These are phyloP conservation scores for Natrix natrix DNA, from an alignment of 2,797 vertebrate genomes.

Conservation along the genomic window DNA sequence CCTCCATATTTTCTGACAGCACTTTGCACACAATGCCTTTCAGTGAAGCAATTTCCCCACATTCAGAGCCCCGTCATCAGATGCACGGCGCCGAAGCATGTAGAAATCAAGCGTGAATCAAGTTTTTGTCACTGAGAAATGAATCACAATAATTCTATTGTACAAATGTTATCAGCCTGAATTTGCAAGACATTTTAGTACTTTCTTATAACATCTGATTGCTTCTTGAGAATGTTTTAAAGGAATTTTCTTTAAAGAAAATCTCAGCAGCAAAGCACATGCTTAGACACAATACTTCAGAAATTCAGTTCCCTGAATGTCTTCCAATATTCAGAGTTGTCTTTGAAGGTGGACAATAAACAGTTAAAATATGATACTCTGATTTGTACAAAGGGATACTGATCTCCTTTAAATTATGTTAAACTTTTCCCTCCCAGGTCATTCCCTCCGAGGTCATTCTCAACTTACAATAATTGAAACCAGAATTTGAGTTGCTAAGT, in stretches of 20 bases:
- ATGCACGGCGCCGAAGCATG: background rate
- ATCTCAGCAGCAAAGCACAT: background rate
- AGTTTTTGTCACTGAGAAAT: background rate
- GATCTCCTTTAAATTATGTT: background rate
- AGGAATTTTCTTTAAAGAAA: background rate
- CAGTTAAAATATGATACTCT: background rate
- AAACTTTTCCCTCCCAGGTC: background rate
- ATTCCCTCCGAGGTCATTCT: background rate
- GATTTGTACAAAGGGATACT: background rate
- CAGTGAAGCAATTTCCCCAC: background rate
- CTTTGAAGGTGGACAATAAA: background rate
- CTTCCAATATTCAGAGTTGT: background rate
- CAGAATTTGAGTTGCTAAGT: background rate
- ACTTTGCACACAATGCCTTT: background rate
- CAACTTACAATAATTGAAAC: background rate
- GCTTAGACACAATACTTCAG: background rate
- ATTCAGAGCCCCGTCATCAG: background rate
- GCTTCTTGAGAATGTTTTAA: background rate
- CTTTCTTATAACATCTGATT: background rate
- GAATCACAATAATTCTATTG: background rate
- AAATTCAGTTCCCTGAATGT: background rate
- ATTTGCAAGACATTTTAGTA: background rate
- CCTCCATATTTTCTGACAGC: background rate
- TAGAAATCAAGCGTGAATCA: constrained; percentile 15
- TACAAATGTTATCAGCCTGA: background rate